Base-by-base conservation (phyloP, 2,113 vertebrate genomes). In the Leucosticte australis region DNA sequence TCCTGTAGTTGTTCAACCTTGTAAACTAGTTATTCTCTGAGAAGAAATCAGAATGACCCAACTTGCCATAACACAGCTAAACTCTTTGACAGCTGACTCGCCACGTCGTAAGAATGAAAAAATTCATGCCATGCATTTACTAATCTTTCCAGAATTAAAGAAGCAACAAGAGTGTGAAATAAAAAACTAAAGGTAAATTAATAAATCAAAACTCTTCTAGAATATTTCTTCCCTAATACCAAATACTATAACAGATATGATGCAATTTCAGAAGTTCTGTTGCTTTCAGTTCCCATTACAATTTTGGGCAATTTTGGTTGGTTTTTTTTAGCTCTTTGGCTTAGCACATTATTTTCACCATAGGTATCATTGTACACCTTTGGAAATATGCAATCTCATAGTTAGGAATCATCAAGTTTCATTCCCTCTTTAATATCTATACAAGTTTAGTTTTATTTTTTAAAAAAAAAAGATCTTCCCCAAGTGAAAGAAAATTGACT, bases 11-110 rank as follows among this genome's bases (percentile, higher is more conserved):
- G 28, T 93, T 97, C 92, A 96, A 82, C 59, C 64, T 96, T 88
- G 70, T 87, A 92, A 96, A 74, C 41, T 52, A 90, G 71, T 73
- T 91, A 64, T 81, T 91, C 63, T 57, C 74, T 47, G 33, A 93
- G 95, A 96, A 77, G 62, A 95, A 97, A 93, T 94, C 83, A 94
- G 92, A 97, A 73, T 78, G 26, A 80, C 67, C 80, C 33, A 67
- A 74, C 75, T 70, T 96, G 47, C 79, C 53, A 62, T 76, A 95
- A 86, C 42, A 78, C 57, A 94, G 70, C 24, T 91, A 73, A 73
- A 70, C 63, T 95, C 62, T 89, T 94, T 81, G 60, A 95, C 80
- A 97, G 89, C 62, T 90, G 60, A 96, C 39, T 90, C 81, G 89
- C 64, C 62, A 8, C 69, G 83, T 60, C 64, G 81, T 52, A 96